Base-by-base conservation (phyloP, 1,140 invertebrate genomes). In the Trichogramma pretiosum region DNA sequence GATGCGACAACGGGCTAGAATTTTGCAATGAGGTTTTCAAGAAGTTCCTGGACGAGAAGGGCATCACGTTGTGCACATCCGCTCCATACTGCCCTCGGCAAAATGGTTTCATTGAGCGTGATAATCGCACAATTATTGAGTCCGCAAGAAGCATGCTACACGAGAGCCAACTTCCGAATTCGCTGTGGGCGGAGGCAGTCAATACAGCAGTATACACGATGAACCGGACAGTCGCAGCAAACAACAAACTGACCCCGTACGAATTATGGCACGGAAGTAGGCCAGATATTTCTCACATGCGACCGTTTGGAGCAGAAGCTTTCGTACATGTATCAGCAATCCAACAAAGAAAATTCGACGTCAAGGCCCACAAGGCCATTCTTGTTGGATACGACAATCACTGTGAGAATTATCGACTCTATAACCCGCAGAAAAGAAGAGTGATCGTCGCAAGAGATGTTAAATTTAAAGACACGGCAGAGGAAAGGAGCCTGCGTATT, bases 131-230 rank as follows among this genome's bases (percentile, higher is more conserved):
- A 1, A 51, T 73, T 9, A 48, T 65, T 5, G 65, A 74, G 43
- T 57, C 42, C 37, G 68, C 67, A 2, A 40, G 63, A 21, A 51
- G 58, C n/a, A 65, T 74, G 66, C 19, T 74, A 5, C 38, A 35
- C 34, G 28, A 17, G 9, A 23, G 9, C 14, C 7, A 14, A 10
- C 7, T 19, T 3, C 30, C 28, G 16, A 53, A 59, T 30, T 36
- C 49, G 2, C 57, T 70, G 28, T 76, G 69, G 72, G 65, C 61
- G 8, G 70, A 75, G 60, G 70, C 72, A 8, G 52, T 67, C 0
- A 50, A 56, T 32, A 72, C 64, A 11, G 64, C 64, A 0, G 55
- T 55, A 1, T 63, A 68, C 37, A 38, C 62, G 4, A 16, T 52
- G 19, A 53, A 53, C 21, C 3, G 30, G 14, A 43, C 32, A 5